Evolutionary conservation across 2,797 vertebrate species (phyloP), one percentile per base, ranked within the genome.

Genomic region (Coregonus suidteri): DNA sequence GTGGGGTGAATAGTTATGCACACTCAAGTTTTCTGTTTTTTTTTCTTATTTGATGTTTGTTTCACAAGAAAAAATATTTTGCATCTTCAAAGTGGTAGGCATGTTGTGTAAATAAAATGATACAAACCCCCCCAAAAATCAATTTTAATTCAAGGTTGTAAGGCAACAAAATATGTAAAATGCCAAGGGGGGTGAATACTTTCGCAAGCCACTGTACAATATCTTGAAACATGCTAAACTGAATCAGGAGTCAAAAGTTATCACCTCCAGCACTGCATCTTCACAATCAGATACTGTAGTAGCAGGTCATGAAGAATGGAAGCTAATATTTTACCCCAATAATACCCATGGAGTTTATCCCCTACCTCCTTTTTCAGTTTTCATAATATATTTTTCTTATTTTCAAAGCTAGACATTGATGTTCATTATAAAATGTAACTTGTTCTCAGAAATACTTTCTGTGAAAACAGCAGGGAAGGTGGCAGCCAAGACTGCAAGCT

Each of bases 371-470:
- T 20, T 62, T 20, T 20, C n/a, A 7, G 56, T 62, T 62, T 62
- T 11, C 20, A 64, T 25, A 20, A 20, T 62, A 20, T 3, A 11
- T 25, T n/a, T 62, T 62, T 56, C 14, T 56, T 62, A 0, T 62
- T 62, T 62, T 62, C 6, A 62, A 62, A 62, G 25, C 20, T 64
- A 64, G 59, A 64, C 59, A 30, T 64, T 64, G n/a, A 20, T 25
- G 59, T 64, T 64, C 59, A 64, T 64, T 64, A 64, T 64, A 64
- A 59, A 64, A 64, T 64, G 59, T 30, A 20, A 64, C 59, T 64
- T 64, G 59, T 64, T 64, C 59, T 64, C 20, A 30, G 59, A 64
- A 25, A 25, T 20, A 64, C 59, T 64, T 64, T 64, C 16, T 64
- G 59, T 64, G 20, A 64, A 64, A 64, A 64, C n/a, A 59, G 56